Base-by-base conservation (phyloP, 2,797 vertebrate species). In the Paguma larvata region DNA sequence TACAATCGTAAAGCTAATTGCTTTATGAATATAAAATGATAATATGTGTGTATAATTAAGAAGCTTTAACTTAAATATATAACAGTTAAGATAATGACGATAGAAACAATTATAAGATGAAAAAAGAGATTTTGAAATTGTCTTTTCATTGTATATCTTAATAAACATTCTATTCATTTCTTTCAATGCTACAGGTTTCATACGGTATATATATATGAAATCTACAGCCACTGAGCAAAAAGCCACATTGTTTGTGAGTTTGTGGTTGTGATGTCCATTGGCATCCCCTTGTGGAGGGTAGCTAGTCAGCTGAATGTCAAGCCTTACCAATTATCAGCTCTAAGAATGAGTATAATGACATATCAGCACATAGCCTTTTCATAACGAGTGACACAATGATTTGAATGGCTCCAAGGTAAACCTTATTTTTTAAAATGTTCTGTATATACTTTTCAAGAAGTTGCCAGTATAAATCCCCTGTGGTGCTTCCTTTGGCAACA, bases 361-460 rank as follows among this genome's bases (percentile, higher is more conserved):
- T 23, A 80, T 65, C 32, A 72, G 18, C 23, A 48, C 59, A 94
- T 5, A 94, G 30, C 18, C n/a, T 93, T 97, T 86, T 93, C 65
- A 93, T 94, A 85, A 78, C 21, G 82, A 82, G n/a, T 94, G 84
- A 85, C 86, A 93, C 21, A 88, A 21, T 84, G 48, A 96, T 87
- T 93, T 97, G 56, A 84, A 91, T 89, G 89, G 34, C 51, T 97
- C 65, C 68, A 84, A 95, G 70, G 27, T 87, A 94, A 13, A 82
- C 32, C 21, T 82, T 96, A 95, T 72, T 97, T 96, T 96, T 59
- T 9, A 44, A 89, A 95, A 86, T 72, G 15, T 38, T 95, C 48
- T 63, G 21, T 56, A 44, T 72, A 12, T 75, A 32, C 85, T 92
- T 87, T 85, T 79, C 89, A 89, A 93, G 68, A 80, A 62, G 6